Base-by-base conservation (phyloP, 2,113 vertebrate species). In the Passer montanus region DNA sequence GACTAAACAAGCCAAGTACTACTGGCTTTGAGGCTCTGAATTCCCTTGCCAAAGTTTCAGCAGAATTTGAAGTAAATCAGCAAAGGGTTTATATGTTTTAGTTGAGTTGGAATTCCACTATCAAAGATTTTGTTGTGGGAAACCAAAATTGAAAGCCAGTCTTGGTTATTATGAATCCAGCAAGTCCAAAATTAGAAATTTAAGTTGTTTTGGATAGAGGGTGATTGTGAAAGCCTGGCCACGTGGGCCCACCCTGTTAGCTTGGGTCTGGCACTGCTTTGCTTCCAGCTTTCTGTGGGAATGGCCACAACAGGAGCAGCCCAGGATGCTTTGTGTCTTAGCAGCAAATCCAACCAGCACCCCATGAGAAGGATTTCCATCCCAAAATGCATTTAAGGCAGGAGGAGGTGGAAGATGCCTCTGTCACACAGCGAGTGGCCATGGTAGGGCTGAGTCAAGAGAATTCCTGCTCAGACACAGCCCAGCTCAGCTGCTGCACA, bases 231-330 rank as follows among this genome's bases (percentile, higher is more conserved):
- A 44, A 47, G 6, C 7, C 1, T 53, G 24, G 46, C 76, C 41
- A 2, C 0, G 0, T 27, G 64, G 41, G 60, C 50, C 22, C 52
- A 49, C 56, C 21, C 81, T 0, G 0, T 9, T 59, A 12, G 33
- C 41, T 76, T 31, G 30, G 27, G 21, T 30, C 43, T 91, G 93
- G 19, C 14, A 0, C 30, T 35, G 73, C 76, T 70, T 66, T 44
- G 59, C 46, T 37, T 58, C 55, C 76, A 86, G 31, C 49, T 53
- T 60, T 22, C 15, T 6, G 4, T 72, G 79, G 89, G 53, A 52
- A 46, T 31, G 41, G 20, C 69, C 6, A 1, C 7, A 3, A 3
- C 10, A 7, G 11, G 17, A 47, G 18, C 41, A 35, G 19, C 58
- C 79, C 37, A 3, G 33, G 39, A 6, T 50, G 27, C 30, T 41